Percentiles rank a stretch among this genome's conserved stretches.
These are phyloP conservation scores for Ptyas mucosa DNA, from an alignment of 2,113 vertebrate species.

Conservation along the genomic window DNA sequence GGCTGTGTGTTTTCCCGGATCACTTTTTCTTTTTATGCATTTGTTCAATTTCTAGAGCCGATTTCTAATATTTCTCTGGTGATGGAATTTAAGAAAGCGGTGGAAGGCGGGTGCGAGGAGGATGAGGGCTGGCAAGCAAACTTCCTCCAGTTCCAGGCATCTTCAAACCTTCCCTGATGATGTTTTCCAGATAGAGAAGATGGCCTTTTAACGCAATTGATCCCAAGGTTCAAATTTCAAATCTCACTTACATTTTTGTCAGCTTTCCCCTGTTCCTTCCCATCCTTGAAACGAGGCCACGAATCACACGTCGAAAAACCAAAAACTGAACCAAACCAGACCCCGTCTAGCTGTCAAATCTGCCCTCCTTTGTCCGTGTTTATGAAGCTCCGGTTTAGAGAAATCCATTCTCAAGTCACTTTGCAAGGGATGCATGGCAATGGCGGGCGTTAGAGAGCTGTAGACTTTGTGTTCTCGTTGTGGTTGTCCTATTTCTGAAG, in stretches of 20 bases:
- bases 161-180: neutral
- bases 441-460: neutral
- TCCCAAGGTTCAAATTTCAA: neutral
- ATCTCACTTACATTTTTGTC: neutral
- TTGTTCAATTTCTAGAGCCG: neutral
- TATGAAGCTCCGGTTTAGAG: neutral
- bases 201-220: neutral
- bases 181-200: neutral
- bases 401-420: neutral
- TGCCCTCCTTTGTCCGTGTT: neutral
- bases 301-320: neutral
- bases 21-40: neutral
- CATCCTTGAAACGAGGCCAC: neutral
- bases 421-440: neutral
- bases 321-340: neutral
- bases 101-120: fast-evolving
- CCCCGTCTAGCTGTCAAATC: neutral
- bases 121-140: neutral
- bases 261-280: neutral
- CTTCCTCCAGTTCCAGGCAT: neutral
- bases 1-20: neutral
- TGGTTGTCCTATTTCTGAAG: neutral
- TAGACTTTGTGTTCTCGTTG: neutral
- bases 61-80: neutral
- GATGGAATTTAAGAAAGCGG: neutral